Evolutionary conservation across 1,140 invertebrate genomes (phyloP).

Genomic region (Leptestheria dahalacensis): DNA sequence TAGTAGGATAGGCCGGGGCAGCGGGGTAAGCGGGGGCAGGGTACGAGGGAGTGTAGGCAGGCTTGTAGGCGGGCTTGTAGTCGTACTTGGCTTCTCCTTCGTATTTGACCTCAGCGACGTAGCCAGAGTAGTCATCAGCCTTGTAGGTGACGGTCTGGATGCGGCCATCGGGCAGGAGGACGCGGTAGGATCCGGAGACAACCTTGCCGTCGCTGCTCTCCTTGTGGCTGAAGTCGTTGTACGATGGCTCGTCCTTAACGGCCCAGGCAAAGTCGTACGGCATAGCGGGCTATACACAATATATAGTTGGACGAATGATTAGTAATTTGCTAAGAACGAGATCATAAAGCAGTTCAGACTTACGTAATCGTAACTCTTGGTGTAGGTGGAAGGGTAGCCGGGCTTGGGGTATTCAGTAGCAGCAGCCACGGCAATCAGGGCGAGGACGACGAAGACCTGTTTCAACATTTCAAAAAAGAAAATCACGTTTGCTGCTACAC

Average conservation of each 20-base stretch:
- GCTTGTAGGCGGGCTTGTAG: constrained; percentile 14
- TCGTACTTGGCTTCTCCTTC: constrained; percentile 17
- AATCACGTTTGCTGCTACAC: too few species aligned
- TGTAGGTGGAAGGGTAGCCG: not conserved
- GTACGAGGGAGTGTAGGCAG: constrained; percentile 9
- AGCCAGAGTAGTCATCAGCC: constrained; percentile 17
- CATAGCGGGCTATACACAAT: not conserved
- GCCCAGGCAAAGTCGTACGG: constrained; percentile 55
- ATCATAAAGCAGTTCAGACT: too few species aligned
- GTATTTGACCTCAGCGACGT: constrained; percentile 19
- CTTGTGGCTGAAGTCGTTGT: constrained; percentile 54
- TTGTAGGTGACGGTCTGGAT: constrained; percentile 14
- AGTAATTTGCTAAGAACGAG: too few species aligned
- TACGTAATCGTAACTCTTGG: not conserved
- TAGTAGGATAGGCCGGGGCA: not conserved
- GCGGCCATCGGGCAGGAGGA: constrained; percentile 55
- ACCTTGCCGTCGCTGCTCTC: constrained; percentile 43
- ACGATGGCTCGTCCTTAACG: constrained; percentile 46
- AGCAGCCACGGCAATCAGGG: not conserved
- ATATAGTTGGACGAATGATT: too few species aligned
- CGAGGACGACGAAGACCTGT: not conserved
- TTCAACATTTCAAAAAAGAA: too few species aligned
- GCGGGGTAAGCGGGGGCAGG: not conserved
- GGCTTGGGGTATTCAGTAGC: not conserved
- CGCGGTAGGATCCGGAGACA: constrained; percentile 52